These are phyloP conservation scores for Caenorhabditis sp. DNA, from an alignment of 2,888 invertebrate species.

Conservation along the genomic window DNA sequence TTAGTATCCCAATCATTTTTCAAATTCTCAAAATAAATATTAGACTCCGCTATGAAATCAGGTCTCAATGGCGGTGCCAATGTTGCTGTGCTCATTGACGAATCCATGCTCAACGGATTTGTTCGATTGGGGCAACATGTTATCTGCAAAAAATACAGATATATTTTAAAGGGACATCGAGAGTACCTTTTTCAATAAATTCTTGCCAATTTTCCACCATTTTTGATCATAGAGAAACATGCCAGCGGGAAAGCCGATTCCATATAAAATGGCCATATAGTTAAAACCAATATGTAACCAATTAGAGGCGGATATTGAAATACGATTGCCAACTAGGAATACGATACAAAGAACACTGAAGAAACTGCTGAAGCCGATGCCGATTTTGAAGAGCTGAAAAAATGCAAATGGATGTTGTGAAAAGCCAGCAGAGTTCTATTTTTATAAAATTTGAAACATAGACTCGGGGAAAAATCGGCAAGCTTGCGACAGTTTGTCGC, in stretches of 20 bases:
- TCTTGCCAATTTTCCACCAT: conserved; percentile 27
- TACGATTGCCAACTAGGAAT: conserved; percentile 18
- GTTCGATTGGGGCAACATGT: conserved; percentile 17
- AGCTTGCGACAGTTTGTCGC: too few species aligned
- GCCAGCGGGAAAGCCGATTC: conserved; percentile 44
- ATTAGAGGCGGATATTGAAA: conserved; percentile 27
- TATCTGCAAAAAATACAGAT: conserved; percentile 8
- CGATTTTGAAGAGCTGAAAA: conserved; percentile 47
- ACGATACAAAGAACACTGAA: conserved; percentile 44
- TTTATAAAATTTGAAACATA: too few species aligned
- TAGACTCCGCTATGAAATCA: conserved; percentile 23
- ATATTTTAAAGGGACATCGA: too few species aligned
- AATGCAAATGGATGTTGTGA: neutral
- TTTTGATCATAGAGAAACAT: conserved; percentile 44
- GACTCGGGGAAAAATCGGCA: too few species aligned
- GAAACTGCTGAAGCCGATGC: conserved; percentile 38
- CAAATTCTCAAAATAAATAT: conserved; percentile 31
- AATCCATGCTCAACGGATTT: conserved; percentile 17
- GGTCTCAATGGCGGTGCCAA: neutral
- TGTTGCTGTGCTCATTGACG: neutral
- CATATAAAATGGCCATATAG: conserved; percentile 46
- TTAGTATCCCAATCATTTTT: conserved; percentile 34
- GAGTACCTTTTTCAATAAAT: conserved; percentile 19
- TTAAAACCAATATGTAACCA: conserved; percentile 50
- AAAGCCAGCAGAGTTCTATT: too few species aligned